Conservation (phyloP, 2,797 vertebrate genomes). For the Ambastaia sidthimunki region DNA sequence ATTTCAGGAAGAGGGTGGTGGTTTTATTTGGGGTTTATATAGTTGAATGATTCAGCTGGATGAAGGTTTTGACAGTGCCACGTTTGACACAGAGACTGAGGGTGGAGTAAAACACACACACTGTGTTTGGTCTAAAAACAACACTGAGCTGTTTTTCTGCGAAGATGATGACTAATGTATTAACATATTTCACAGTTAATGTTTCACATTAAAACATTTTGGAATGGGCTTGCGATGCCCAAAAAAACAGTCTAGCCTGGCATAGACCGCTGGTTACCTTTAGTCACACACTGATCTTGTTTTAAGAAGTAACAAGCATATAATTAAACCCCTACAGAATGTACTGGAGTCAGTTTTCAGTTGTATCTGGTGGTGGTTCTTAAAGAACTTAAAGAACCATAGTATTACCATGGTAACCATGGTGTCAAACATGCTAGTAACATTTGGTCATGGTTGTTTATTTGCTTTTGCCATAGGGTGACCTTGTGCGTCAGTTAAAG, state of each 20-base stretch:
- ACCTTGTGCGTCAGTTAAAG: slow-evolving; percentile 92
- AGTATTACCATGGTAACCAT: background rate
- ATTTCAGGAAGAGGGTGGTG: background rate
- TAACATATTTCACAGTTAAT: background rate
- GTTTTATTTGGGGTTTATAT: background rate
- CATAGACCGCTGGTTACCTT: no score
- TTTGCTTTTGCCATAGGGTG: slow-evolving; percentile 78
- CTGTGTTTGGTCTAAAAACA: background rate
- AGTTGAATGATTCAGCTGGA: background rate
- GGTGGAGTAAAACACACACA: background rate
- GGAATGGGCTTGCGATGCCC: no score
- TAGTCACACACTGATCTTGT: no score
- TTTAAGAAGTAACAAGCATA: no score
- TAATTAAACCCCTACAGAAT: no score
- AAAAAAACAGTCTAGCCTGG: background rate
- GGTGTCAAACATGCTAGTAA: background rate
- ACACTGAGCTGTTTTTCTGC: background rate
- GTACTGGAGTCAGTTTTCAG: no score
- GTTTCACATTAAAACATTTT: background rate
- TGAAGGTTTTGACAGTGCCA: slow-evolving; percentile 45
- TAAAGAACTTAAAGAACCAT: no score
- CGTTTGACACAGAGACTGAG: slow-evolving; percentile 32
- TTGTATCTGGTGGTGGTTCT: no score
- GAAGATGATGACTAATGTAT: background rate
- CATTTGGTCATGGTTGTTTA: background rate